A percentile compares a stretch with the other conserved stretches of the same genome.
phyloP scores from a whole-genome alignment of 2,113 vertebrate species.

The Prinia subflava region DNA sequence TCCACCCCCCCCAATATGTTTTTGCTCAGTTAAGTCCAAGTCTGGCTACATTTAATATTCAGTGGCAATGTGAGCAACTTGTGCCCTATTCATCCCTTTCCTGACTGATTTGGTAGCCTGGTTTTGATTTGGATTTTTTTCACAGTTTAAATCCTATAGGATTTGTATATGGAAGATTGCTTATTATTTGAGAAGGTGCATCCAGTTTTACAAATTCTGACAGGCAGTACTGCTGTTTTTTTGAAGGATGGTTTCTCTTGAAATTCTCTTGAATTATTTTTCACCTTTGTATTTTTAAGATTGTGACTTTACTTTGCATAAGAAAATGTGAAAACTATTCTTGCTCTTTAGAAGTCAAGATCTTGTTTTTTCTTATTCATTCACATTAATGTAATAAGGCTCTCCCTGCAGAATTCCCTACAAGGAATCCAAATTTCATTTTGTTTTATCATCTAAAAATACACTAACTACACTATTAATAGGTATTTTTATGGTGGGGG shows the following conservation, averaged over 20 bases:
- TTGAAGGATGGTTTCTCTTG: background rate
- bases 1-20: fast-evolving
- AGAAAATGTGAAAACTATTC: background rate
- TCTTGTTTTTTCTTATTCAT: background rate
- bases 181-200: background rate
- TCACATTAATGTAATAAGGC: background rate
- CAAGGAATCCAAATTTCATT: background rate
- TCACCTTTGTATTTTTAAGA: background rate
- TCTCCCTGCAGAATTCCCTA: background rate
- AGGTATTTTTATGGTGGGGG: background rate
- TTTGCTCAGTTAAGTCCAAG: background rate
- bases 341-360: background rate
- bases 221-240: background rate
- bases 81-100: background rate
- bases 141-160: background rate
- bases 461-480: background rate
- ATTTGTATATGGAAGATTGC: background rate
- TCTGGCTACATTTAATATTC: background rate
- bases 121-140: background rate
- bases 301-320: background rate
- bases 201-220: background rate
- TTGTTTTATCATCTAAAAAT: background rate
- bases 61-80: background rate
- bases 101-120: background rate
- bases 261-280: background rate